Base-by-base conservation (phyloP, 2,113 vertebrate species). In the Menidia beryllina region DNA sequence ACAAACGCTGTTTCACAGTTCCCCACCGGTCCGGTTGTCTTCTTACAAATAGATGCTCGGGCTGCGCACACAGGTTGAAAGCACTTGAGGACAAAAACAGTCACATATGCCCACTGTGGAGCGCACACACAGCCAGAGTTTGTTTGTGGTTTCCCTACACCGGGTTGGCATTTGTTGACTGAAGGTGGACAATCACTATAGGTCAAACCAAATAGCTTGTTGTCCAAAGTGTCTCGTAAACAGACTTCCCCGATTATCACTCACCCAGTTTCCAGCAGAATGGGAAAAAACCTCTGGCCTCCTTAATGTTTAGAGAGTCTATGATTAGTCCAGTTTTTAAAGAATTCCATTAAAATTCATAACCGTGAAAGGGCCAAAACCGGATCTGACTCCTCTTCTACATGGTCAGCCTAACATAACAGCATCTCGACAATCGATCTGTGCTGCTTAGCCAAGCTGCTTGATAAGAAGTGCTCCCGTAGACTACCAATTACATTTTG, bases 161-260 rank as follows among this genome's bases (percentile, higher is more conserved):
- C 67, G 68, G n/a, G 82, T 81, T 86, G 84, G 73, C 79, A 86
- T 88, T 81, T 86, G 79, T 80, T 24, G 20, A 79, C 63, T 72
- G 45, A 68, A 86, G 59, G 34, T 69, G 77, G 77, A 83, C 76
- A 79, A 83, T 82, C 75, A 72, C 69, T 8, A 71, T 77, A 79
- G 85, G 81, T 85, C 87, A 86, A 62, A 72, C 55, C 62, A 72
- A 83, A 88, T 84, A 81, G 81, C 82, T n/a, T 56, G 59, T 68
- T 85, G 64, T 88, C 63, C 23, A 38, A 77, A 34, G 54, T 79
- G 73, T 69, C 77, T 82, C 47, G 59, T 75, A 86, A 84, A 82
- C 70, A 84, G 78, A 63, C 47, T 47, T 52, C 66, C 24, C 69
- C 65, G 63, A 77, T 89, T 79, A 83, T 83, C 64, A 62, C 57